Conservation (phyloP, 2,888 invertebrate species). For the Spodoptera exigua region DNA sequence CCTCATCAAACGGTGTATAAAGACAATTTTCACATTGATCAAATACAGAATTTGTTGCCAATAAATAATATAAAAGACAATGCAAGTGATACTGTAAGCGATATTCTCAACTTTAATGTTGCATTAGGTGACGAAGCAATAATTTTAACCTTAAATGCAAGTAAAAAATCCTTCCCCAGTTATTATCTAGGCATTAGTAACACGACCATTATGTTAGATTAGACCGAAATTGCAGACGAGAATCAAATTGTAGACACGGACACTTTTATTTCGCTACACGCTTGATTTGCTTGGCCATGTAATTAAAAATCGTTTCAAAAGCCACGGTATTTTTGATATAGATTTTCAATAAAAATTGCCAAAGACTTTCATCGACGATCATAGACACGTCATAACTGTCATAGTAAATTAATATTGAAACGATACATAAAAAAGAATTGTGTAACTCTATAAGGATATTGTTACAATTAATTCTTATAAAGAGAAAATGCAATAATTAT, state of each 20-base stretch:
- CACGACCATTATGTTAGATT: conserved; percentile 41
- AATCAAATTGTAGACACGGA: conserved; percentile 12
- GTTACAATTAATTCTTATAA: conserved; percentile 21
- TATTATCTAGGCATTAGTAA: conserved; percentile 52
- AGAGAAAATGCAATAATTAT: conserved; percentile 30
- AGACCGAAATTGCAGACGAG: conserved; percentile 10
- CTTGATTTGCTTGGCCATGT: no score
- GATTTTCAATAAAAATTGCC: no score
- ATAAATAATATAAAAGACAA: conserved; percentile 19
- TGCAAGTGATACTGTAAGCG: conserved; percentile 56
- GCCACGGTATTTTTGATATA: no score
- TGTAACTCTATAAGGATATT: conserved; percentile 17
- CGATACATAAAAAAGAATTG: conserved; percentile 13
- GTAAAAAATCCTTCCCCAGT: conserved; percentile 52
- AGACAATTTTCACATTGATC: conserved; percentile 50
- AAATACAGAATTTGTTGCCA: conserved; percentile 20
- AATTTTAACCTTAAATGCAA: conserved; percentile 57
- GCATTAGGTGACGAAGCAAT: conserved; percentile 53
- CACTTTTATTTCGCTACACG: no score
- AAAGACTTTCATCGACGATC: no score
- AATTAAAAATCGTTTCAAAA: no score
- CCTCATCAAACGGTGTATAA: conserved; percentile 42
- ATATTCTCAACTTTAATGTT: conserved; percentile 57
- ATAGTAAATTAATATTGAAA: conserved; percentile 7
- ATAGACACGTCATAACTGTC: conserved; percentile 5